These are phyloP conservation scores for Euura lappo DNA, from an alignment of 1,140 invertebrate species.

Conservation along the genomic window DNA sequence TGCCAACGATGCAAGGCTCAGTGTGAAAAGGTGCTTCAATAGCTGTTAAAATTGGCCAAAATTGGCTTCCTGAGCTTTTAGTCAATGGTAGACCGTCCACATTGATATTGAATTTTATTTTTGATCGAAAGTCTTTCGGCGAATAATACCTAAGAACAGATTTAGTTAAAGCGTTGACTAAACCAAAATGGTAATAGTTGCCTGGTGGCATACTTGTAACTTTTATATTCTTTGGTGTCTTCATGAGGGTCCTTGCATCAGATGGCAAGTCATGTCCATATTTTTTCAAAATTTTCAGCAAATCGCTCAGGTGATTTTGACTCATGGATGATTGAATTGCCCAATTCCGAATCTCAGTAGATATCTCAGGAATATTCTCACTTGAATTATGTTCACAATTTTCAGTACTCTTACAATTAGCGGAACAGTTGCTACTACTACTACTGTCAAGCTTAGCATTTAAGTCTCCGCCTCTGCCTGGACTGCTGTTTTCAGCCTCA, in stretches of 20 bases:
- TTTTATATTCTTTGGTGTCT: slow-evolving; percentile 14
- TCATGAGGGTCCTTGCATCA: slow-evolving; percentile 20
- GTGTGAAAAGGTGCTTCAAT: slow-evolving; percentile 26
- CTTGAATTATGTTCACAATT: neutral
- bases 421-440: neutral
- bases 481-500: neutral
- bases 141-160: slow-evolving; percentile 19
- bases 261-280: slow-evolving; percentile 17
- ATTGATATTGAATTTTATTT: slow-evolving; percentile 17
- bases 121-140: slow-evolving; percentile 2
- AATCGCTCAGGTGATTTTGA: neutral
- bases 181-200: slow-evolving; percentile 23
- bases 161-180: slow-evolving; percentile 12
- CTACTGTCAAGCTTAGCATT: neutral
- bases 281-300: slow-evolving; percentile 15
- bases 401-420: neutral
- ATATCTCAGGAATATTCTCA: neutral
- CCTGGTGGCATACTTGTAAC: slow-evolving; percentile 8
- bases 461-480: neutral
- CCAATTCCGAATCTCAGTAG: slow-evolving; percentile 9
- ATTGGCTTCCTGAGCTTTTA: slow-evolving; percentile 16
- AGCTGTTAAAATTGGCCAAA: slow-evolving; percentile 23
- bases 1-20: slow-evolving; percentile 26
- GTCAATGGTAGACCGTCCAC: slow-evolving; percentile 25
- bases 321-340: slow-evolving; percentile 11